Evolutionary conservation across 2,113 vertebrate species (phyloP), one percentile per base, ranked within the genome.

Genomic region (Cyprinodon brontotheroides): DNA sequence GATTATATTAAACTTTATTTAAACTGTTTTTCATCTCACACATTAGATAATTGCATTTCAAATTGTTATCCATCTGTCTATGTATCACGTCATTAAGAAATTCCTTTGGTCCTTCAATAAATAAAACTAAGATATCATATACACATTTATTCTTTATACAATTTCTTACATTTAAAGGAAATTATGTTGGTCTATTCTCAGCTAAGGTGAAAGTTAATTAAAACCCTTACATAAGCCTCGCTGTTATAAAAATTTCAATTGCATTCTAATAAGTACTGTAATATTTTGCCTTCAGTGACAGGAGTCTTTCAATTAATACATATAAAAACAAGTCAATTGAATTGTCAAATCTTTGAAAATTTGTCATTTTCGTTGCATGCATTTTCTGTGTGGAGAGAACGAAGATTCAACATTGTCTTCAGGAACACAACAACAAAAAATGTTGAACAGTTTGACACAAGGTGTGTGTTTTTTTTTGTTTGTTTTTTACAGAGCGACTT

Each of bases 61-160:
- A 94, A 94, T 94, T 93, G 91, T 94, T 92, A 93, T 94, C 93
- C 88, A 92, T 94, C 90, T 90, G 86, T 91, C 92, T 92, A 93
- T 91, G 87, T 85, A 91, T 92, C 89, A 89, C 90, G 90, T 94
- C 89, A 91, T 92, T 94, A 97, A 96, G 95, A 97, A 97, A 97
- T 96, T 97, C 94, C 96, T 97, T 95, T 95, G 94, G 94, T 95
- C 94, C 94, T 93, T 95, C 93, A 95, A 95, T 95, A 95, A 95
- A 95, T 94, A 95, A 94, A 95, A 94, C 95, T 96, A 95, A 95
- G 96, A 96, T 97, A 95, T 93, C 94, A 95, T 96, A 96, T 93
- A 96, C 90, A 95, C 91, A 94, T 93, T 95, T 93, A 95, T 94
- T 92, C 94, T 94, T 94, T 96, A 92, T 95, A 96, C 93, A 96